Evolutionary conservation across 2,113 vertebrate species (phyloP), one percentile per base, ranked within the genome.

Genomic region (Pygoscelis adeliae): DNA sequence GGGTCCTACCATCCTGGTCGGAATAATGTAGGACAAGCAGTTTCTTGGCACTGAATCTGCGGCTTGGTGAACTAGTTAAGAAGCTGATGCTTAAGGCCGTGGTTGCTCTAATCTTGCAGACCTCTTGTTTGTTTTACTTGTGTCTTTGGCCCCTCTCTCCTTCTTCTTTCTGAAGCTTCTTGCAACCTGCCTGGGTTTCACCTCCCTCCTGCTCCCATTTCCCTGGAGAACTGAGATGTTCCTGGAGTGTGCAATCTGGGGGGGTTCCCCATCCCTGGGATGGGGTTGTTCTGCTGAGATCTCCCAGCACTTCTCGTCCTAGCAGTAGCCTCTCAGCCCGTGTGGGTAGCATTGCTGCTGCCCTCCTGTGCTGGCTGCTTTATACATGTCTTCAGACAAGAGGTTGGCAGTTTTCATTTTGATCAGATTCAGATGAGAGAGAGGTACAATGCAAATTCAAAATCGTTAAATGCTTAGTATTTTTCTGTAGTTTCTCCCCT

Each of bases 331-430:
- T 15, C 65, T 76, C 15, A 23, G 13, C 27, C 25, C 11, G 29
- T 1, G 5, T 32, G 47, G 20, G 3, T 49, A 42, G 44, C 26
- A 4, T 30, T 40, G 26, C 36, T 0, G 1, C n/a, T 55, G 42
- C 25, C 30, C 25, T 83, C 0, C 1, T 63, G 2, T 25, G 12
- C 49, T 22, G 44, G 10, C 17, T 80, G 56, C 52, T 74, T 82
- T 87, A 6, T 36, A 10, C 13, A 0, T 29, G 6, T 42, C 47
- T 55, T 20, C 44, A 56, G 70, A 18, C 3, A 15, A 34, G n/a
- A 71, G 40, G n/a, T 56, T 83, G 62, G 13, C 14, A 6, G 6
- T 6, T 87, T 65, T 58, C 6, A 12, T 46, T 89, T 69, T 69
- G 27, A 3, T 77, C 56, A 36, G 50, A 13, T 26, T 50, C 22